These are phyloP conservation scores for Tetragnatha montana DNA, from an alignment of 2,888 invertebrate species.

Conservation along the genomic window DNA sequence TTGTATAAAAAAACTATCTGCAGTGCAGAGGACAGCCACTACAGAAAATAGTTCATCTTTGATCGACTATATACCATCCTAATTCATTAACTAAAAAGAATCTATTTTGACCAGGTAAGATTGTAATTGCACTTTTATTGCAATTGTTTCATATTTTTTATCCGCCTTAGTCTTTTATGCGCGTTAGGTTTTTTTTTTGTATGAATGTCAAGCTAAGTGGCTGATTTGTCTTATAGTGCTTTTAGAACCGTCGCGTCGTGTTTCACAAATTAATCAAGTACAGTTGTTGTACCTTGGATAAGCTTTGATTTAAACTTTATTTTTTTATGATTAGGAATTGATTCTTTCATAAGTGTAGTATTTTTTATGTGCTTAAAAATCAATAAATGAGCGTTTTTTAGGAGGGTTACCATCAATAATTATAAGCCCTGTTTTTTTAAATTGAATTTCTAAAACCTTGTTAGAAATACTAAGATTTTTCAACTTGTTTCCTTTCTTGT, in stretches of 20 bases:
- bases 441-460: too few species aligned
- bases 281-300: too few species aligned
- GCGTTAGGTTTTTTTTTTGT: slow-evolving; percentile 1
- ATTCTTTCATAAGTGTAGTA: too few species aligned
- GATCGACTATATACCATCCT: slow-evolving; percentile 6
- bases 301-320: too few species aligned
- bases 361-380: too few species aligned
- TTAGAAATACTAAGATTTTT: too few species aligned
- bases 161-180: background rate
- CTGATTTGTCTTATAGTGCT: background rate
- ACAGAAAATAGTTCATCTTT: slow-evolving; percentile 60
- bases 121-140: background rate
- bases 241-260: background rate
- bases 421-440: too few species aligned
- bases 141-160: background rate
- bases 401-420: too few species aligned
- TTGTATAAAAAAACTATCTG: slow-evolving; percentile 66
- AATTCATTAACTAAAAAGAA: slow-evolving; percentile 14
- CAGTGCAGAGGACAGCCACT: slow-evolving; percentile 64
- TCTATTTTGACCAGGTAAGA: background rate
- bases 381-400: too few species aligned
- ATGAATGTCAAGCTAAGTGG: background rate
- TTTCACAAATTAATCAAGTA: too few species aligned
- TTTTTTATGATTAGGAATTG: too few species aligned
- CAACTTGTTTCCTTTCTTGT: too few species aligned